Base-by-base conservation (phyloP, 2,888 invertebrate genomes). In the Lepidochrysops patricia region DNA sequence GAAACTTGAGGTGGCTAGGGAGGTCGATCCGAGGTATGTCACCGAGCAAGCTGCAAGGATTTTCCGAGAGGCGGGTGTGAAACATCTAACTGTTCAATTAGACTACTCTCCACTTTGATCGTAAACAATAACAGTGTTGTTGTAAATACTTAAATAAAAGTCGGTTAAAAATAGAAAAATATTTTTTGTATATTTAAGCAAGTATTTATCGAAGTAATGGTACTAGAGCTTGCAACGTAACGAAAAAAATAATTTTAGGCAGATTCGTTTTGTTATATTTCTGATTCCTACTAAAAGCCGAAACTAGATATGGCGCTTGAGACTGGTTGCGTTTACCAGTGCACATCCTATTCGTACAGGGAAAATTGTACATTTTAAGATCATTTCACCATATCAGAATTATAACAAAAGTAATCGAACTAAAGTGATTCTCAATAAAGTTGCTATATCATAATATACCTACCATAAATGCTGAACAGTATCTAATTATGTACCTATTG, bases 41-140 rank as follows among this genome's bases (percentile, higher is more conserved):
- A 93, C 97, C 25, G 96, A 96, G 64, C 97, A 97, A 75, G 95
- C 98, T 25, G 96, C 97, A 70, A 95, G 96, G 91, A 98, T 99
- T 76, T 98, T 99, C 83, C 94, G 96, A 65, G 95, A 97, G 63
- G 94, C 94, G 52, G 98, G 98, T 37, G 96, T 98, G 2, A 93
- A 95, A 78, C 97, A 98, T 77, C 88, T 98, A 32, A 96, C 96
- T 70, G 95, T 98, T 63, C 98, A 98, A 82, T 90, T 98, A 67
- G 98, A 98, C 84, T 97, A 96, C 82, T 95, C 96, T 68, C 92
- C 94, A 5, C 88, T 88, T 65, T 89, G 85, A 88, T 84, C 67
- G 6, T 66, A 66, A 68, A 65, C 73, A 74, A 70, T 12, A 13
- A 13, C 26, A 13, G 15, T 9, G 13, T 26, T 43, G 25, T 23